Conservation (phyloP, 2,113 vertebrate genomes). For the Pyxicephalus adspersus region DNA sequence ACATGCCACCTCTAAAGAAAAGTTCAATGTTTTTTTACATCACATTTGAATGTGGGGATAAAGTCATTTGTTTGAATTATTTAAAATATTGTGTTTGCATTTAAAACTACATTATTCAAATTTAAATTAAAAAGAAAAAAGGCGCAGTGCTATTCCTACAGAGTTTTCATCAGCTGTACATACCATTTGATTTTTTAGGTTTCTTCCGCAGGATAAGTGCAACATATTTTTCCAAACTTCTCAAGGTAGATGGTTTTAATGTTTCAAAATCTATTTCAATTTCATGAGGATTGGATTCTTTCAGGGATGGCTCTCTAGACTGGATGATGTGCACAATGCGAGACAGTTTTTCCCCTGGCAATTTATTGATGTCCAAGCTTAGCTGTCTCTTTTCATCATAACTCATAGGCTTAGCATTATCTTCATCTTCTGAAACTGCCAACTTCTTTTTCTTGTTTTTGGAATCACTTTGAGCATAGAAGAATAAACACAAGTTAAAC, state of each 20-base stretch:
- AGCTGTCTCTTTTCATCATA: constrained; percentile 87
- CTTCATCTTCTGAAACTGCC: constrained; percentile 68
- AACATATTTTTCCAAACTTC: constrained; percentile 83
- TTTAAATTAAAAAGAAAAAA: background rate
- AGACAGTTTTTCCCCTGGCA: constrained; percentile 85
- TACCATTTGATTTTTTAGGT: constrained; percentile 71
- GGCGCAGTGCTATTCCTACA: background rate
- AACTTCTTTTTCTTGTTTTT: constrained; percentile 69
- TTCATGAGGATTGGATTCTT: constrained; percentile 73
- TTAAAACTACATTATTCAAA: background rate
- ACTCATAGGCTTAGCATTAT: constrained; percentile 73
- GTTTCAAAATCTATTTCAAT: constrained; percentile 89
- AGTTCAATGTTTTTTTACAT: too few species aligned
- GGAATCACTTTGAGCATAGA: constrained; percentile 68
- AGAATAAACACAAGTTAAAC: background rate
- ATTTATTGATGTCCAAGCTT: constrained; percentile 84
- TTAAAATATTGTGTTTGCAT: too few species aligned
- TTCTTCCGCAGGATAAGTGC: constrained; percentile 76
- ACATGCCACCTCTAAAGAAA: too few species aligned
- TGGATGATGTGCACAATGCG: constrained; percentile 84
- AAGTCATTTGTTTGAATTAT: too few species aligned
- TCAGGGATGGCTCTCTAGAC: constrained; percentile 76
- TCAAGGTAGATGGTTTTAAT: constrained; percentile 85
- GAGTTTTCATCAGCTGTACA: constrained; percentile 60
- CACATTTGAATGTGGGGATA: too few species aligned